A percentile compares a stretch with the other conserved stretches of the same genome.
These are phyloP conservation scores for Aporophyla nigra DNA, from an alignment of 2,888 invertebrate species.

Conservation along the genomic window DNA sequence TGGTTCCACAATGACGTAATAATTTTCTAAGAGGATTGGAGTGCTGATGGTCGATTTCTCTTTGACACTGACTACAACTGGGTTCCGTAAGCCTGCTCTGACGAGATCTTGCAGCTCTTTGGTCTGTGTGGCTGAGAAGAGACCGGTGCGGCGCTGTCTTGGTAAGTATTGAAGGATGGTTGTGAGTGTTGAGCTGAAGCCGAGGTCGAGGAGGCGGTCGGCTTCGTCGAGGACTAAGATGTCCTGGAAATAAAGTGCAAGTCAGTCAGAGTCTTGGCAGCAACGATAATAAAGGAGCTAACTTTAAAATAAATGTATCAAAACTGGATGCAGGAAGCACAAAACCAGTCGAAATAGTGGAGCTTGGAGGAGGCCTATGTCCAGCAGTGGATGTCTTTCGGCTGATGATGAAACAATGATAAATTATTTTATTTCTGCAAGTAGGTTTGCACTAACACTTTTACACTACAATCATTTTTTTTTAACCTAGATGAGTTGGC, in stretches of 20 bases:
- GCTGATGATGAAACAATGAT: too few relatives aligned
- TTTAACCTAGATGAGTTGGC: too few relatives aligned
- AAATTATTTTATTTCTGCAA: too few relatives aligned
- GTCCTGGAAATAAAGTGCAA: slow-evolving; percentile 91
- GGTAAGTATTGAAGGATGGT: slow-evolving; percentile 97
- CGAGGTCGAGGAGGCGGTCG: slow-evolving; percentile 97
- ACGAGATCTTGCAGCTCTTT: slow-evolving; percentile 97
- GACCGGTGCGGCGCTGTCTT: slow-evolving; percentile 97
- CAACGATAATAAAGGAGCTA: too few relatives aligned
- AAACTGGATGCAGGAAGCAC: too few relatives aligned
- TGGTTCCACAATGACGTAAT: slow-evolving; percentile 94
- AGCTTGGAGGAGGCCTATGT: too few relatives aligned
- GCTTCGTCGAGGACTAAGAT: slow-evolving; percentile 99
- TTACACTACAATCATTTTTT: too few relatives aligned
- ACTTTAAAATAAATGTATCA: too few relatives aligned
- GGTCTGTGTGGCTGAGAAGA: slow-evolving; percentile 99
- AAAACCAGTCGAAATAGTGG: too few relatives aligned
- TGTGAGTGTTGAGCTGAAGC: slow-evolving; percentile 96
- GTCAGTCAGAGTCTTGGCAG: not conserved
- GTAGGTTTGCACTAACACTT: too few relatives aligned
- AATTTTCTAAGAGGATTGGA: slow-evolving; percentile 94
- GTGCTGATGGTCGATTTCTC: slow-evolving; percentile 95
- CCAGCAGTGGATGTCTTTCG: too few relatives aligned
- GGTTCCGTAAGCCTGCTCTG: slow-evolving; percentile 98
- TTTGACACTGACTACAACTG: slow-evolving; percentile 96